These are phyloP conservation scores for Xyrichtys novacula DNA, from an alignment of 2,797 vertebrate genomes.

Conservation along the genomic window DNA sequence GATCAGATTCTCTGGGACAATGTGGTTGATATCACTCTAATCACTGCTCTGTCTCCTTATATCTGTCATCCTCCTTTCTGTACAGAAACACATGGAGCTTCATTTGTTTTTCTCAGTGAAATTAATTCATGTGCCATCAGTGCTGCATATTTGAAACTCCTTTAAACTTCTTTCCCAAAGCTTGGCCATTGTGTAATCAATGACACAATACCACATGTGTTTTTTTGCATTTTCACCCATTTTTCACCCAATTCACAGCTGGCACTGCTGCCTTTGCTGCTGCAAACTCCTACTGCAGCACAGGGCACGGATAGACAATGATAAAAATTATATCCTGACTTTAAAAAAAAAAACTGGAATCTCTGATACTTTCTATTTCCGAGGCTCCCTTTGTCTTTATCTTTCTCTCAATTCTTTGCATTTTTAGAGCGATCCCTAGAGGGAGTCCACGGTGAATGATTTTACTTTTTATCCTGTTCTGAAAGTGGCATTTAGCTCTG, in stretches of 20 bases:
- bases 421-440: too few relatives aligned
- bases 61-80: constrained; percentile 14
- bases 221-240: constrained; percentile 28
- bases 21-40: constrained; percentile 10
- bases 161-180: constrained; percentile 22
- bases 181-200: constrained; percentile 25
- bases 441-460: too few relatives aligned
- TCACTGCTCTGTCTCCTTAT: constrained; percentile 2
- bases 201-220: constrained; percentile 18
- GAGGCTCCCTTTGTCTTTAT: too few relatives aligned
- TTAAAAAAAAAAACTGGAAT: too few relatives aligned
- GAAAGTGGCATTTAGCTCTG: too few relatives aligned
- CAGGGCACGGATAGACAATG: not conserved
- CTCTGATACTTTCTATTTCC: too few relatives aligned
- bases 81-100: constrained; percentile 9
- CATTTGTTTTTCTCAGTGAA: constrained; percentile 19
- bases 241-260: constrained; percentile 26
- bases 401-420: too few relatives aligned
- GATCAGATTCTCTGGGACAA: constrained; percentile 7
- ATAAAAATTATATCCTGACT: too few relatives aligned
- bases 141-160: constrained; percentile 4
- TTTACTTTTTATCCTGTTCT: too few relatives aligned
- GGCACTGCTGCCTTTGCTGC: constrained; percentile 14
- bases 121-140: constrained; percentile 15
- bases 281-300: constrained; percentile 25